Evolutionary conservation across 2,797 vertebrate genomes (phyloP).

Genomic region (Menidia menidia): DNA sequence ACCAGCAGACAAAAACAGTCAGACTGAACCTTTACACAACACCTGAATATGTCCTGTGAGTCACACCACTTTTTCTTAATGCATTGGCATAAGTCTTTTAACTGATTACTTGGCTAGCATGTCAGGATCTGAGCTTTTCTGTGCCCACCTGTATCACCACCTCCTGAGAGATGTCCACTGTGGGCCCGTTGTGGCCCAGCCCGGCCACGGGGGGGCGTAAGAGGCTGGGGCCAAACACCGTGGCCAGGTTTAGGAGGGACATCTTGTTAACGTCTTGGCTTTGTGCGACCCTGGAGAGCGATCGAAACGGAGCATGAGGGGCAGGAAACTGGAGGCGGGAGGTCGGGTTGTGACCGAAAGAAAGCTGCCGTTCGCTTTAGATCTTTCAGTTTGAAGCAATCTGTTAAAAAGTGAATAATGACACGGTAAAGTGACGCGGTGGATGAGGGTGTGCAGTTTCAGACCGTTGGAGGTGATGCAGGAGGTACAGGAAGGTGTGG

Average conservation of each 20-base stretch:
- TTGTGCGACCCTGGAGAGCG: slow-evolving; percentile 69
- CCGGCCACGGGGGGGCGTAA: slow-evolving; percentile 75
- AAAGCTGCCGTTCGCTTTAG: background rate
- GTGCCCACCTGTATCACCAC: slow-evolving; percentile 80
- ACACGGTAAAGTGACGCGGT: background rate
- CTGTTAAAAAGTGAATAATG: no score
- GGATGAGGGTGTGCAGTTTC: background rate
- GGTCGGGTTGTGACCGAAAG: background rate
- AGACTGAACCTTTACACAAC: background rate
- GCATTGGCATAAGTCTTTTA: background rate
- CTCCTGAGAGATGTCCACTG: slow-evolving; percentile 81
- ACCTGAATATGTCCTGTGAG: background rate
- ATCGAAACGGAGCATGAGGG: background rate
- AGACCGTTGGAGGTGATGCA: slow-evolving; percentile 82
- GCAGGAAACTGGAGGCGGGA: background rate
- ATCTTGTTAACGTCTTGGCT: slow-evolving; percentile 80
- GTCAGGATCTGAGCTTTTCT: background rate
- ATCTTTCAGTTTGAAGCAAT: no score
- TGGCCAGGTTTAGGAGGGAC: slow-evolving; percentile 82
- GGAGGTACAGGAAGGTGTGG: slow-evolving; percentile 81
- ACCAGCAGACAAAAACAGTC: slow-evolving; percentile 5
- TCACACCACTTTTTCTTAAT: background rate
- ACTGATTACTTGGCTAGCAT: background rate
- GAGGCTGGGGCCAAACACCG: slow-evolving; percentile 84
- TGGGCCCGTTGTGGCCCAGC: slow-evolving; percentile 29